These are phyloP conservation scores for Meteorus colon DNA, from an alignment of 2,888 invertebrate genomes.

Conservation along the genomic window DNA sequence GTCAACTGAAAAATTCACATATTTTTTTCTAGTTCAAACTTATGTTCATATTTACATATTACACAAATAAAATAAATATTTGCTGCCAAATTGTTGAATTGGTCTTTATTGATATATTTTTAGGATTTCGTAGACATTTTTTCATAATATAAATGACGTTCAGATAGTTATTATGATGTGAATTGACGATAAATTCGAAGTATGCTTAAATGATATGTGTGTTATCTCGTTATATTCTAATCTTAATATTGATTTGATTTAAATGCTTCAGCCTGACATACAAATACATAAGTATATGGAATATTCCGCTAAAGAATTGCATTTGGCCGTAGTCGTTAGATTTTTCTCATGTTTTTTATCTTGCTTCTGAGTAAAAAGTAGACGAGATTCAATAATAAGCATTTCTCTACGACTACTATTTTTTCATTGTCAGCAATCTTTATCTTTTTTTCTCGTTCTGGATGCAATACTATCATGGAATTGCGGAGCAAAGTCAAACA, in stretches of 20 bases:
- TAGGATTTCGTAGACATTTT: not conserved
- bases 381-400: no score
- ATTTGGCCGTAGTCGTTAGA: not conserved
- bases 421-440: no score
- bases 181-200: not conserved
- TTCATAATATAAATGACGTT: not conserved
- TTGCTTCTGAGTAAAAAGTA: no score
- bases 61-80: conserved; percentile 32
- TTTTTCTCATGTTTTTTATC: no score
- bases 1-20: conserved; percentile 17
- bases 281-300: conserved; percentile 7
- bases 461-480: no score
- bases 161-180: not conserved
- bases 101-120: conserved; percentile 14
- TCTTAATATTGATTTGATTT: conserved; percentile 43
- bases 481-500: no score
- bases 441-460: no score
- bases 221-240: not conserved
- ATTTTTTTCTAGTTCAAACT: conserved; percentile 13
- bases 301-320: not conserved
- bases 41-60: conserved; percentile 20
- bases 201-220: not conserved
- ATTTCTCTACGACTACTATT: no score
- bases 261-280: conserved; percentile 64
- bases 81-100: conserved; percentile 34